Conservation (phyloP, 1,140 invertebrate species). For the Danaus plexippus region DNA sequence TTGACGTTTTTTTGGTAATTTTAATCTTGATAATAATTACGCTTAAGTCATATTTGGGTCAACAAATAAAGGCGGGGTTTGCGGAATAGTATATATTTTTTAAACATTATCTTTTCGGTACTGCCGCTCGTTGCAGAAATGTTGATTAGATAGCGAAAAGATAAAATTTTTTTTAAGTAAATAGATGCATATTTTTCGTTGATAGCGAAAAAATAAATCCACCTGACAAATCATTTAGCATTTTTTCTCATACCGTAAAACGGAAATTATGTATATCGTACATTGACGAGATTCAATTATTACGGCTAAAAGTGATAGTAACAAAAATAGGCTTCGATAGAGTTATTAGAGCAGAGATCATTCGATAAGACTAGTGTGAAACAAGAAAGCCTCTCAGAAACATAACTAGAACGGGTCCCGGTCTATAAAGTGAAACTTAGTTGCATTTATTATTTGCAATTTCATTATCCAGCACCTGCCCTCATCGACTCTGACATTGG, state of each 20-base stretch:
- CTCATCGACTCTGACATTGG: not conserved
- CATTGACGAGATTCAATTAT: not conserved
- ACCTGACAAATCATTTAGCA: constrained; percentile 14
- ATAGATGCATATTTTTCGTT: constrained; percentile 58
- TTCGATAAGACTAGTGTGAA: constrained; percentile 28
- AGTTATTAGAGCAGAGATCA: constrained; percentile 9
- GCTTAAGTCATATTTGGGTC: constrained; percentile 44
- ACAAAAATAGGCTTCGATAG: not conserved
- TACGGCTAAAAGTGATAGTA: constrained; percentile 1
- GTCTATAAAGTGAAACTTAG: constrained; percentile 54
- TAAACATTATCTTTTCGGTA: constrained; percentile 40
- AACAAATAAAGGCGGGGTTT: constrained; percentile 58
- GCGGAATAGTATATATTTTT: constrained; percentile 53
- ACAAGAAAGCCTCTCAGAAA: constrained; percentile 55
- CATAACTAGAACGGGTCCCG: constrained; percentile 47
- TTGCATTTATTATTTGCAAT: constrained; percentile 57
- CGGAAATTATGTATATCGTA: not conserved
- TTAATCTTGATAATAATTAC: constrained; percentile 30
- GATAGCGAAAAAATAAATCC: constrained; percentile 19
- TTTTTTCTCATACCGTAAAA: constrained; percentile 1
- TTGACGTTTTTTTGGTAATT: too few relatives aligned
- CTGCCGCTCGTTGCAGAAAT: constrained; percentile 50
- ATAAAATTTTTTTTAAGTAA: constrained; percentile 58
- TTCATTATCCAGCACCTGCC: constrained; percentile 53
- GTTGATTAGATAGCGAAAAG: constrained; percentile 52